Evolutionary conservation across 2,888 invertebrate genomes (phyloP).

Genomic region (Idaea biselata): DNA sequence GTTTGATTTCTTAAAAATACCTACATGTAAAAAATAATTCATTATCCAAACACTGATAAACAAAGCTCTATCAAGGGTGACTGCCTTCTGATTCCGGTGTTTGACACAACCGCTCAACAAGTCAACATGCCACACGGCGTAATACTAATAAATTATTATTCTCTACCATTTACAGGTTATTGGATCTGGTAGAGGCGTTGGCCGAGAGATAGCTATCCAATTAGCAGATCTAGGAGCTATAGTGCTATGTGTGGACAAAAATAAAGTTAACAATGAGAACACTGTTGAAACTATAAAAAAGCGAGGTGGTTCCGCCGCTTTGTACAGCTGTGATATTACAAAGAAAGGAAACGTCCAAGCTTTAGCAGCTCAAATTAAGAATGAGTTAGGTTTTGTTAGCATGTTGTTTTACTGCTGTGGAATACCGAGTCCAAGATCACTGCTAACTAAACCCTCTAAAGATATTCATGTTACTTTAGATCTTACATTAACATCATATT

Average conservation of each 20-base stretch:
- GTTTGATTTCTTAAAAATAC: too few relatives aligned
- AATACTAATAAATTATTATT: background rate
- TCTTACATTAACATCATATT: conserved; percentile 82
- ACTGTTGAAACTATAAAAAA: conserved; percentile 70
- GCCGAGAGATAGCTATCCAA: conserved; percentile 82
- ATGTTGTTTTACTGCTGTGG: conserved; percentile 84
- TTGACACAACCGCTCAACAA: too few relatives aligned
- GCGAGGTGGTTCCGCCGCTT: conserved; percentile 68
- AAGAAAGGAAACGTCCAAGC: conserved; percentile 71
- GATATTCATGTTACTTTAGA: conserved; percentile 79
- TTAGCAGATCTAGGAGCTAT: conserved; percentile 78
- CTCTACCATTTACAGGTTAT: conserved; percentile 74
- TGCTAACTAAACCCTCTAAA: conserved; percentile 71
- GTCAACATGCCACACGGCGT: background rate
- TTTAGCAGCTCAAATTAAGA: conserved; percentile 66
- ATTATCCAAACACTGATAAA: too few relatives aligned
- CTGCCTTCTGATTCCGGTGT: too few relatives aligned
- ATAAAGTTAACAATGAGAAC: conserved; percentile 70
- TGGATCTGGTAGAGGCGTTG: conserved; percentile 86
- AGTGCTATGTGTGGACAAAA: conserved; percentile 85
- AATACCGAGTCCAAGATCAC: conserved; percentile 81
- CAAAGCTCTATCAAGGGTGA: too few relatives aligned
- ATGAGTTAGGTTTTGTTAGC: conserved; percentile 79
- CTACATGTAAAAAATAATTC: too few relatives aligned
- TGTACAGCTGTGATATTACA: conserved; percentile 81